Conservation (phyloP, 53 echinoderm and acorn worm genomes). For the Luidia sarsii region DNA sequence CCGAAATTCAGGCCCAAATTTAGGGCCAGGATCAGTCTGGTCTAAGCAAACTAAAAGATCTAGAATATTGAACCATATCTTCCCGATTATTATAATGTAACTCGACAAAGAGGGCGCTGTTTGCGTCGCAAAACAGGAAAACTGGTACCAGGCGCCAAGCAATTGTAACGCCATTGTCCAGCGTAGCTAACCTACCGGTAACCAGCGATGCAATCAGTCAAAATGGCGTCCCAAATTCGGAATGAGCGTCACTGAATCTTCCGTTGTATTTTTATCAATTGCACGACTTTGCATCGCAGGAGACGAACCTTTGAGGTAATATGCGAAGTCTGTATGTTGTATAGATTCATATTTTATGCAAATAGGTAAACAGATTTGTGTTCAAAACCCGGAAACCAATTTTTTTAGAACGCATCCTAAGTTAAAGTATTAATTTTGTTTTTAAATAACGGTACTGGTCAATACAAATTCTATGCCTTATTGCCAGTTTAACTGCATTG, state of each 20-base stretch:
- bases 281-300: conserved; percentile 4
- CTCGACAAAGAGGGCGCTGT: conserved; percentile 25
- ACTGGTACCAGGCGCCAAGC: conserved; percentile 18
- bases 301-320: conserved; percentile 17
- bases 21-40: too few relatives aligned
- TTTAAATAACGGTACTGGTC: conserved; percentile 28
- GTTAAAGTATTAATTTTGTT: too few relatives aligned
- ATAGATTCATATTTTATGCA: conserved; percentile 6
- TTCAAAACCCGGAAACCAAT: neutral
- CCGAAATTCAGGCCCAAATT: too few relatives aligned
- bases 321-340: neutral
- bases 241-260: neutral
- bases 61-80: too few relatives aligned
- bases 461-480: neutral
- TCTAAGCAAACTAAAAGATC: too few relatives aligned
- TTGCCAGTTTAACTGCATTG: neutral
- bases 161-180: neutral
- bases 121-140: neutral
- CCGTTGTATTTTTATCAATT: conserved; percentile 21
- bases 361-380: neutral
- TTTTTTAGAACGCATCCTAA: neutral
- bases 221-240: conserved; percentile 42
- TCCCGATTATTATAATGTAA: too few relatives aligned
- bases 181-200: neutral
- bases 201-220: conserved; percentile 7